Conservation (phyloP, 2,888 invertebrate species). For the Cosmia trapezina region DNA sequence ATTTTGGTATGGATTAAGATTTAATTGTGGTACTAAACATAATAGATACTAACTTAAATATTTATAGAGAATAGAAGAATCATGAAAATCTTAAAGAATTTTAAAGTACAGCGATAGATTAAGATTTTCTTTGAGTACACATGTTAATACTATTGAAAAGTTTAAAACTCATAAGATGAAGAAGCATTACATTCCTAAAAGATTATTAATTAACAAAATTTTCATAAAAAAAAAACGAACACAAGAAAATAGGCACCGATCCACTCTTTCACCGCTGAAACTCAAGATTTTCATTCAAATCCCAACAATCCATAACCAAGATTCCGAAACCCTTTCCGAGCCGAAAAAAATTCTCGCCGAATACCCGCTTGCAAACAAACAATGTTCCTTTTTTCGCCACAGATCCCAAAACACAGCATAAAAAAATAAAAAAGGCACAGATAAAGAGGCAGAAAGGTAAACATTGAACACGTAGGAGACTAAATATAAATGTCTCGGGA, state of each 20-base stretch:
- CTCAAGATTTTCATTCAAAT: conserved; percentile 16
- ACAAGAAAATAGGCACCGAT: background rate
- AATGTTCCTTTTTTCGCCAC: conserved; percentile 53
- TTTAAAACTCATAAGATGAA: too few relatives aligned
- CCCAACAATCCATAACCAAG: background rate
- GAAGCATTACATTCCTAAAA: background rate
- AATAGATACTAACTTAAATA: background rate
- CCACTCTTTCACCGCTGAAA: conserved; percentile 10
- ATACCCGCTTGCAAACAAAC: conserved; percentile 50
- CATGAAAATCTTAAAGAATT: too few relatives aligned
- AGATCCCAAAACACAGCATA: conserved; percentile 76
- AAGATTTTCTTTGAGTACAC: background rate
- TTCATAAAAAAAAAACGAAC: background rate
- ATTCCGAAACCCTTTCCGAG: conserved; percentile 15
- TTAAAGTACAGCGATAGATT: too few relatives aligned
- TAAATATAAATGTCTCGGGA: conserved; percentile 89
- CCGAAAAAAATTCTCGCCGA: conserved; percentile 19
- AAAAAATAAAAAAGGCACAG: conserved; percentile 74
- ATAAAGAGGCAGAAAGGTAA: conserved; percentile 88
- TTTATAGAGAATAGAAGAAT: background rate
- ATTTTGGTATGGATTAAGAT: background rate
- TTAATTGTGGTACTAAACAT: too few relatives aligned
- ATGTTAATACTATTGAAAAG: background rate
- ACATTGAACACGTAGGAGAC: conserved; percentile 88
- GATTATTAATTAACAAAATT: background rate